A percentile compares a stretch with the other conserved stretches of the same genome.
phyloP scores from a whole-genome alignment of 2,797 vertebrate genomes.

The Galagoides demidoff region DNA sequence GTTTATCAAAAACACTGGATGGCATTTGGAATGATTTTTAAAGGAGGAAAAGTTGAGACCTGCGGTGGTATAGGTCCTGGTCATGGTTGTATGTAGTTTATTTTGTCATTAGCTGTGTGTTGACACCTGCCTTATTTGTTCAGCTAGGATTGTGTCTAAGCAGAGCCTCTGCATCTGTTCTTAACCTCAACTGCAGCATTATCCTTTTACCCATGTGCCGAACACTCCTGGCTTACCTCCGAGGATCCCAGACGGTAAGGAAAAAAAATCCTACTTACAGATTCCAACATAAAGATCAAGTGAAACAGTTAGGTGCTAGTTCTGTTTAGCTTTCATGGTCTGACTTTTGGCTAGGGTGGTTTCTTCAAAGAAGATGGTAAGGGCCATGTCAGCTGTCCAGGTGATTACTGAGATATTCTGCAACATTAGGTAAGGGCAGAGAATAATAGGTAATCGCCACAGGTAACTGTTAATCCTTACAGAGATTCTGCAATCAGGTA shows the following conservation, averaged over 20 bases:
- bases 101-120: constrained; percentile 48
- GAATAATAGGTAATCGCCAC: not conserved
- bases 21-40: not conserved
- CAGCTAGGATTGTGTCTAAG: constrained; percentile 98
- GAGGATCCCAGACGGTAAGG: constrained; percentile 93
- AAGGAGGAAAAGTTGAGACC: not conserved
- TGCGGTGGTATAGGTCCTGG: not conserved
- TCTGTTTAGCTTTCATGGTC: not conserved
- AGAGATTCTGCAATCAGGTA: not conserved
- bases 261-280: not conserved
- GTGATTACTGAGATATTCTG: not conserved
- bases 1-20: not conserved
- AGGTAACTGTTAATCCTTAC: not conserved
- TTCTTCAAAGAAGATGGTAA: not conserved
- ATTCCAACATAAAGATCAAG: not conserved
- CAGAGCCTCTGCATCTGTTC: constrained; percentile 95
- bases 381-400: not conserved
- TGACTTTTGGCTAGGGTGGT: not conserved
- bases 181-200: constrained; percentile 98
- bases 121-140: constrained; percentile 88
- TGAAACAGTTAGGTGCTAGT: not conserved
- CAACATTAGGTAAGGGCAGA: not conserved
- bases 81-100: not conserved
- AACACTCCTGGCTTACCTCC: constrained; percentile 91
- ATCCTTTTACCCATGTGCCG: constrained; percentile 96